Evolutionary conservation across 1,140 invertebrate genomes (phyloP).

Genomic region (Trypoxylus dichotomus): DNA sequence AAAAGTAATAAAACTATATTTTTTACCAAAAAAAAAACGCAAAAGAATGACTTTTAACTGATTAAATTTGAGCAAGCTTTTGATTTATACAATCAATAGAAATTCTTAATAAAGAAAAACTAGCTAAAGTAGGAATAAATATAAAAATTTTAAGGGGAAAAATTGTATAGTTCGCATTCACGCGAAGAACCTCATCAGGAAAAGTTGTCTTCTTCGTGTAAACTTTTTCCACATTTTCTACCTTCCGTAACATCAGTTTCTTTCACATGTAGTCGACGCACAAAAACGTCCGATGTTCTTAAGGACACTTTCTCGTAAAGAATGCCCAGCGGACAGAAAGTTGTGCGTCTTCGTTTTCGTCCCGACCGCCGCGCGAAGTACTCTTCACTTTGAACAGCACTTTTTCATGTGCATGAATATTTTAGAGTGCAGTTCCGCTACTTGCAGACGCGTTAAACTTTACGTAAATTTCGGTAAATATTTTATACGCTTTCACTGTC

Average conservation of each 20-base stretch:
- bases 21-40: too few species aligned
- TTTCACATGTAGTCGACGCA: neutral
- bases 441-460: neutral
- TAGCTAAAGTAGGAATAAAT: neutral
- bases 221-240: neutral
- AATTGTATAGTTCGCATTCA: neutral
- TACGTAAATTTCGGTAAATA: neutral
- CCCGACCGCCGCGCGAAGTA: neutral
- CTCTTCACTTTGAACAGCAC: neutral
- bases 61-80: too few species aligned
- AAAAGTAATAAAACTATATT: too few species aligned
- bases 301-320: neutral
- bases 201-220: neutral
- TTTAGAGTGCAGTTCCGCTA: neutral
- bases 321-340: neutral
- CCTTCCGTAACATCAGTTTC: slow-evolving; percentile 3
- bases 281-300: slow-evolving; percentile 15
- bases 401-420: slow-evolving; percentile 11
- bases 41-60: too few species aligned
- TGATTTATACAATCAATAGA: too few species aligned
- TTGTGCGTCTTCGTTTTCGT: neutral
- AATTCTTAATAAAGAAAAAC: neutral
- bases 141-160: neutral
- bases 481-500: neutral
- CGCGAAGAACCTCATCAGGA: neutral